Evolutionary conservation across 2,797 vertebrate species (phyloP).

Genomic region (Micropoecilia bifurca): DNA sequence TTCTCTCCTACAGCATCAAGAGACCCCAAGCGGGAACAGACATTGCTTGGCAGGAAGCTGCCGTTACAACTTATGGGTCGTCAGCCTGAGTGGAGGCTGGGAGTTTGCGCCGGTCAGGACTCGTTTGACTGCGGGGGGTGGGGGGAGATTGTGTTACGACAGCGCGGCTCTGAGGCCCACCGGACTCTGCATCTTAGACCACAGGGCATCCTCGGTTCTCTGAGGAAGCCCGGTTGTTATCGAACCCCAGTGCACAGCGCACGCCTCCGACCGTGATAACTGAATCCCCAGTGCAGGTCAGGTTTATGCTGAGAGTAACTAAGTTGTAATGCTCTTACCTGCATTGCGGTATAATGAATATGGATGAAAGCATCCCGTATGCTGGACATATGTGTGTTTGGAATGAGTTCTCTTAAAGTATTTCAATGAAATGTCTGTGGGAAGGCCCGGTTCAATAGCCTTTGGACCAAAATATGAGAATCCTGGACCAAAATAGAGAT

Average conservation of each 20-base stretch:
- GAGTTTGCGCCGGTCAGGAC: slow-evolving; percentile 56
- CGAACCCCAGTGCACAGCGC: slow-evolving; percentile 50
- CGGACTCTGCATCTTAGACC: slow-evolving; percentile 57
- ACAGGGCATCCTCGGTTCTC: slow-evolving; percentile 70
- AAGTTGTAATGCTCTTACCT: slow-evolving; percentile 33
- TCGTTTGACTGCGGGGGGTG: slow-evolving; percentile 18
- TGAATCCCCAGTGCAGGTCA: slow-evolving; percentile 62
- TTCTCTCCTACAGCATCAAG: slow-evolving; percentile 45
- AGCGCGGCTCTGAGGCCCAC: slow-evolving; percentile 47
- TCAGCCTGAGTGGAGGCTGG: slow-evolving; percentile 49
- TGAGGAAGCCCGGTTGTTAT: slow-evolving; percentile 67
- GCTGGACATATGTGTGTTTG: too few relatives aligned
- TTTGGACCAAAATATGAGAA: neutral
- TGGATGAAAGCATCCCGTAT: neutral
- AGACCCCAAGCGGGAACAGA: slow-evolving; percentile 53
- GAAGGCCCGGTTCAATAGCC: neutral
- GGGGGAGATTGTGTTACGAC: slow-evolving; percentile 62
- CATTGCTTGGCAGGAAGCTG: slow-evolving; percentile 61
- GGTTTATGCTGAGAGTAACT: slow-evolving; percentile 51
- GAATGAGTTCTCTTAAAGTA: neutral
- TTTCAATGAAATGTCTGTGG: neutral
- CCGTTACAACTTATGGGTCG: slow-evolving; percentile 51
- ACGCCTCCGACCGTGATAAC: slow-evolving; percentile 58
- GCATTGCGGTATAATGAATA: slow-evolving; percentile 30
- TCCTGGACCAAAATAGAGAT: neutral